phyloP scores from a whole-genome alignment of 2,113 vertebrate genomes.

The Melanotaenia duboulayi region DNA sequence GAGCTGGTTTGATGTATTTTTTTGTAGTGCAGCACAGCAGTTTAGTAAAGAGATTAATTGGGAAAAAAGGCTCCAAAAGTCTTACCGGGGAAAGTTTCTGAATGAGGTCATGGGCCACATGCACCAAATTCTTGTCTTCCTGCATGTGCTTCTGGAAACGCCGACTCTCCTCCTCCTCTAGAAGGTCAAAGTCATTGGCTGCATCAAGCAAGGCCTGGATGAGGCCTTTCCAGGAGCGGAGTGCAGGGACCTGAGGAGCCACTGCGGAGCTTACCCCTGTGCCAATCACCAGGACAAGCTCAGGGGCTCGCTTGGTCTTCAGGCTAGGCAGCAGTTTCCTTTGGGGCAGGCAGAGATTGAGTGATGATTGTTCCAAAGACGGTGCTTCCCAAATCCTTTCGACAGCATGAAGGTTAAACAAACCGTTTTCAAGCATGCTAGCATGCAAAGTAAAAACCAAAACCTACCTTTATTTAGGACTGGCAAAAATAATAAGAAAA shows the following conservation, averaged over 20 bases:
- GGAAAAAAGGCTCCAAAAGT: slow-evolving; percentile 19
- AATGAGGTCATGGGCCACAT: slow-evolving; percentile 96
- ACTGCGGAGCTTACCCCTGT: slow-evolving; percentile 95
- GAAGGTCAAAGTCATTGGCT: slow-evolving; percentile 93
- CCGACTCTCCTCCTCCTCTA: slow-evolving; percentile 94
- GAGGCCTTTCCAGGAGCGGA: slow-evolving; percentile 96
- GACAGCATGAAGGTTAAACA: slow-evolving; percentile 48
- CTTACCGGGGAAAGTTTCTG: slow-evolving; percentile 97
- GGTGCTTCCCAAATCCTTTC: slow-evolving; percentile 36
- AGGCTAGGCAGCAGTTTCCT: slow-evolving; percentile 96
- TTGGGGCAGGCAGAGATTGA: slow-evolving; percentile 60
- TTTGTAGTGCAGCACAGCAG: not conserved
- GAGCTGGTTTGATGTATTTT: slow-evolving; percentile 18
- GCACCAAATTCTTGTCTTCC: slow-evolving; percentile 95
- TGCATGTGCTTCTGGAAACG: slow-evolving; percentile 93
- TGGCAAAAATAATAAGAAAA: not conserved
- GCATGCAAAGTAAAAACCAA: slow-evolving; percentile 26
- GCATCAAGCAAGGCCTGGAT: slow-evolving; percentile 95
- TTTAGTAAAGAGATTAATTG: slow-evolving; percentile 6
- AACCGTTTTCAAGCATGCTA: slow-evolving; percentile 25
- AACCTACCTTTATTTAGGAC: slow-evolving; percentile 11
- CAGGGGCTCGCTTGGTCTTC: slow-evolving; percentile 92
- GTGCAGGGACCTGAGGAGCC: slow-evolving; percentile 92
- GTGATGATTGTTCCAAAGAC: slow-evolving; percentile 29
- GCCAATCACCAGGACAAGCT: slow-evolving; percentile 94